These are phyloP conservation scores for Chelidonichthys spinosus DNA, from an alignment of 2,797 vertebrate species.

Conservation along the genomic window DNA sequence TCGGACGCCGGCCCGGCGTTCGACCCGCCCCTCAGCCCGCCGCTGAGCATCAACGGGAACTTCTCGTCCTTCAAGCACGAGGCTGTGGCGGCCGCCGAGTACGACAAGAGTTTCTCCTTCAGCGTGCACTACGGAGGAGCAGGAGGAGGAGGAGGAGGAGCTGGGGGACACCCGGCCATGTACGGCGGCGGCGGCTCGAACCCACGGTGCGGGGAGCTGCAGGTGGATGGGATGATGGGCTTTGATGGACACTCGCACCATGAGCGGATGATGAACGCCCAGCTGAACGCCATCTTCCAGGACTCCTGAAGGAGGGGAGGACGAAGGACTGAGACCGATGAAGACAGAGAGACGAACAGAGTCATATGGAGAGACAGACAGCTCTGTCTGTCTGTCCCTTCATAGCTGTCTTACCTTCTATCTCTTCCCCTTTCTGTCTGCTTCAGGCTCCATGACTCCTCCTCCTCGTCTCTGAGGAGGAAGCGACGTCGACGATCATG, in stretches of 20 bases:
- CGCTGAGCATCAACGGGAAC: constrained; percentile 97
- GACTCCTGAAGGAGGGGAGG: constrained; percentile 83
- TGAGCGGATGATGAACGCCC: constrained; percentile 93
- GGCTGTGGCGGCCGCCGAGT: constrained; percentile 39
- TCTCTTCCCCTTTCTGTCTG: constrained; percentile 44
- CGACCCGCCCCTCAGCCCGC: constrained; percentile 95
- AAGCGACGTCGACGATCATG: constrained; percentile 2
- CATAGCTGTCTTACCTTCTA: constrained; percentile 39
- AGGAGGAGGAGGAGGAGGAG: constrained; percentile 80
- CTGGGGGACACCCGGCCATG: constrained; percentile 84
- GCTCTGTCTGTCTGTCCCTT: constrained; percentile 32
- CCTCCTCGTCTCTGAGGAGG: constrained; percentile 1
- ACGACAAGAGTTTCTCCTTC: constrained; percentile 88
- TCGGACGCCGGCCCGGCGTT: constrained; percentile 90
- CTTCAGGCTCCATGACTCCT: constrained; percentile 35
- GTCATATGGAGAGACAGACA: constrained; percentile 34
- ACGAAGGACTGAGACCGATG: constrained; percentile 43
- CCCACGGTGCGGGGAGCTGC: constrained; percentile 88
- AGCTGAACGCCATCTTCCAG: constrained; percentile 95
- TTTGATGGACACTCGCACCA: constrained; percentile 94
- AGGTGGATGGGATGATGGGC: constrained; percentile 90
- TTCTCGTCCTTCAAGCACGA: constrained; percentile 98
- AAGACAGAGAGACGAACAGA: constrained; percentile 34
- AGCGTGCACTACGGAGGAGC: constrained; percentile 90
- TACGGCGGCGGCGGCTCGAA: constrained; percentile 81